phyloP scores from a whole-genome alignment of 2,888 invertebrate species.

The Adineta ricciae region DNA sequence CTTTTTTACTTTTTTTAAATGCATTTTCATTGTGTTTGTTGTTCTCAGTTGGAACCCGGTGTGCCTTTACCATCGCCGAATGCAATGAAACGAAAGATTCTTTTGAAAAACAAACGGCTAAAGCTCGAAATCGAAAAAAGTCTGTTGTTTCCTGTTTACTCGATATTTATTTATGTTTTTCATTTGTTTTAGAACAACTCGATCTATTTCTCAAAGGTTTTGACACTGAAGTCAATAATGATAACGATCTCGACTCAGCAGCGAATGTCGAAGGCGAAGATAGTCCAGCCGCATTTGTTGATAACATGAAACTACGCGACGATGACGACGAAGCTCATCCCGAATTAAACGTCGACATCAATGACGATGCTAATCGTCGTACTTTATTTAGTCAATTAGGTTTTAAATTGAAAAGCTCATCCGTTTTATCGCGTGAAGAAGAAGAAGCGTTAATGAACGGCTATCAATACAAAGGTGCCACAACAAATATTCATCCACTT shows the following conservation, averaged over 20 bases:
- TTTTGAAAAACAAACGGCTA: conserved; percentile 93
- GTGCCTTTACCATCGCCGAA: conserved; percentile 79
- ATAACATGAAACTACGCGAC: neutral
- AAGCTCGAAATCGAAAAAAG: conserved; percentile 91
- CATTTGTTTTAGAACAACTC: conserved; percentile 49
- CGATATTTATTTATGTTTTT: neutral
- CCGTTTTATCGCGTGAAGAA: conserved; percentile 47
- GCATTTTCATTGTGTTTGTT: neutral
- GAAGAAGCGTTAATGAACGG: conserved; percentile 53
- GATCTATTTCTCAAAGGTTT: conserved; percentile 48
- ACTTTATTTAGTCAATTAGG: neutral
- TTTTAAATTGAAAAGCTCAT: neutral
- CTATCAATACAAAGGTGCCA: conserved; percentile 83
- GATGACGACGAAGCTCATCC: conserved; percentile 33
- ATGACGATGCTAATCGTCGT: conserved; percentile 55
- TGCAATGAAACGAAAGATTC: conserved; percentile 78
- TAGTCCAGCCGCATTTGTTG: conserved; percentile 1
- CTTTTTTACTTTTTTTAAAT: neutral
- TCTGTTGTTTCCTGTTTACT: conserved; percentile 38
- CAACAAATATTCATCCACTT: conserved; percentile 96
- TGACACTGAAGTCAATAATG: conserved; percentile 38
- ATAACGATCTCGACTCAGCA: conserved; percentile 31
- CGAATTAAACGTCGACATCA: conserved; percentile 58
- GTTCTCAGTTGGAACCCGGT: conserved; percentile 61
- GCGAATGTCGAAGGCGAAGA: conserved; percentile 34